A percentile compares a stretch with the other conserved stretches of the same genome.
Evolutionary conservation across 1,140 invertebrate genomes (phyloP).

Genomic region (Chrysomallon squamiferum): DNA sequence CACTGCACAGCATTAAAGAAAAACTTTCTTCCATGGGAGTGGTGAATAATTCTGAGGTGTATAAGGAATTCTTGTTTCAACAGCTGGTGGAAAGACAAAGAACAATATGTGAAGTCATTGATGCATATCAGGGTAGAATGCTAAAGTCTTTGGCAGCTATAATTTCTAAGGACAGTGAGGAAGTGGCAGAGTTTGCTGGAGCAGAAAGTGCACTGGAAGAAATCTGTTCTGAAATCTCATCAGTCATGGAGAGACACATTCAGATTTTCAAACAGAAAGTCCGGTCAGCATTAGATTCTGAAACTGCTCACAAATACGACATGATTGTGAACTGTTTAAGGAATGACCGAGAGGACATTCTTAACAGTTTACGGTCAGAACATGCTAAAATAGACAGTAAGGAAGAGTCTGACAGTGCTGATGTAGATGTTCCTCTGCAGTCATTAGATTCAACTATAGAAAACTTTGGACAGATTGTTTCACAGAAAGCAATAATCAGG

Average conservation of each 20-base stretch:
- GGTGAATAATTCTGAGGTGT: slow-evolving; percentile 18
- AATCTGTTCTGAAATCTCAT: slow-evolving; percentile 34
- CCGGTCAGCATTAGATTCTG: slow-evolving; percentile 17
- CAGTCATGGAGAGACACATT: slow-evolving; percentile 34
- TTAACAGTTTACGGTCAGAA: slow-evolving; percentile 13
- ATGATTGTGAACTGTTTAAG: slow-evolving; percentile 24
- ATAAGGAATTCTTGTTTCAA: slow-evolving; percentile 38
- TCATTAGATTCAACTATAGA: slow-evolving; percentile 32
- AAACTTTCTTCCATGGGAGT: slow-evolving; percentile 23
- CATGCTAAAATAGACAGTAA: slow-evolving; percentile 18
- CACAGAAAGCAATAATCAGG: slow-evolving; percentile 35
- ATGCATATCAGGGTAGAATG: slow-evolving; percentile 27
- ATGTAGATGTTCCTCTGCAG: slow-evolving; percentile 24
- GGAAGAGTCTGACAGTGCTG: slow-evolving; percentile 5
- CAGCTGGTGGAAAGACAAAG: slow-evolving; percentile 38
- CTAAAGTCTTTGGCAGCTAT: slow-evolving; percentile 29
- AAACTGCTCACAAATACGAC: slow-evolving; percentile 27
- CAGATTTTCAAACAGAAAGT: slow-evolving; percentile 31
- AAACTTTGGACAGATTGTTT: slow-evolving; percentile 42
- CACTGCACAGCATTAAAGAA: slow-evolving; percentile 42
- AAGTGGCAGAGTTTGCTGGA: slow-evolving; percentile 30
- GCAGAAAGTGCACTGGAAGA: slow-evolving; percentile 33
- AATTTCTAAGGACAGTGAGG: slow-evolving; percentile 32
- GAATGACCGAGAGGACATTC: slow-evolving; percentile 12
- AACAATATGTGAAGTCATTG: slow-evolving; percentile 24